Base-by-base conservation (phyloP, 2,113 vertebrate species). In the Rhea pennata region DNA sequence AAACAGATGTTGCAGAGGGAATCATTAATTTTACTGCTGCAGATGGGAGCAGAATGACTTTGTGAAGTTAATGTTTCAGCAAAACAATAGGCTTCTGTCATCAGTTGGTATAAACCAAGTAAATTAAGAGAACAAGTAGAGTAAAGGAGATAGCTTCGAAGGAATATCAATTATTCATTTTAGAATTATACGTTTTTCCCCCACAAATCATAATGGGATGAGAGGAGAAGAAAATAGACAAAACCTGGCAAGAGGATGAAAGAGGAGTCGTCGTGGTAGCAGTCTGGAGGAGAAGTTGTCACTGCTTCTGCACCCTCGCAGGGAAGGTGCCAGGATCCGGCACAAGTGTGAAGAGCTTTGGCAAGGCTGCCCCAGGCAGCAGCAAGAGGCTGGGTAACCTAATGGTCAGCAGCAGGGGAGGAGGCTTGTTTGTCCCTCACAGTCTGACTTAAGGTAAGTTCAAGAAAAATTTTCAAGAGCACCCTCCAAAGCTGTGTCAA, bases 1-100 rank as follows among this genome's bases (percentile, higher is more conserved):
- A 98, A 98, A 98, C 98, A 98, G 98, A 98, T 98, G 98, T 98
- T 98, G 98, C 98, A 98, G 91, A 98, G 98, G 98, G 98, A 98
- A 98, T 98, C 98, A 98, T 98, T 98, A 98, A 98, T 98, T 98
- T 98, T 98, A 98, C 97, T 98, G 96, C 97, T 95, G 95, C 98
- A 98, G 98, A 98, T 98, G 98, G 98, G 97, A 98, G 96, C n/a
- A 1, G 97, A 98, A 98, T 98, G 98, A 98, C 98, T 98, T 98
- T 98, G 98, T 94, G 98, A 98, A 98, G 98, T 98, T 98, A 98
- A 98, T 98, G 98, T 98, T 98, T 98, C 98, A 98, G 98, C 98
- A 98, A 98, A 98, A 98, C 98, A 98, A 98, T 98, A 96, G 97
- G 98, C 97, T 98, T 98, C 98, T 98, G 98, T 98, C 98, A 98